phyloP scores from a whole-genome alignment of 2,113 vertebrate genomes.

The Chunga burmeisteri region DNA sequence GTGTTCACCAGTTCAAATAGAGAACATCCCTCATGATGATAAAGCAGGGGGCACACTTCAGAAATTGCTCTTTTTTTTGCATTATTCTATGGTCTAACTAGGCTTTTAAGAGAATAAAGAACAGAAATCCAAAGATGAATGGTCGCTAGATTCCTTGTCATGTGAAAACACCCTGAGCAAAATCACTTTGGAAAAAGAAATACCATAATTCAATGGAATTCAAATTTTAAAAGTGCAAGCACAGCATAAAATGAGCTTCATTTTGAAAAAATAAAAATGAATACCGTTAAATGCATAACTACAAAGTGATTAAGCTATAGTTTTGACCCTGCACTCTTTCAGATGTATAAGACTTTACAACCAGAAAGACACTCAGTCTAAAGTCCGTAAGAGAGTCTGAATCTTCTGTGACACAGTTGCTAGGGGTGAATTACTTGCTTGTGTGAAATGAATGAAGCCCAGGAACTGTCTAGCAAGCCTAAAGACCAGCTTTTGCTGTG shows the following conservation, averaged over 20 bases:
- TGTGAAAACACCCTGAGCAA: neutral
- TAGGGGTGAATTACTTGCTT: neutral
- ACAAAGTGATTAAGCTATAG: neutral
- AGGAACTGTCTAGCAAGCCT: neutral
- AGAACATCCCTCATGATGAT: neutral
- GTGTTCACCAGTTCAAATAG: neutral
- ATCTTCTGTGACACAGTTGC: fast-evolving
- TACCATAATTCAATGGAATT: neutral
- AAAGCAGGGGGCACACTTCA: neutral
- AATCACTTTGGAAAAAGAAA: neutral
- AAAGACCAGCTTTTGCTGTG: neutral
- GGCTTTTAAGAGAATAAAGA: neutral
- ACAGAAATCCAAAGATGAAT: neutral
- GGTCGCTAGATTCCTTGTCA: neutral
- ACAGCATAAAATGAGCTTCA: neutral
- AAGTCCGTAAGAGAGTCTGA: neutral
- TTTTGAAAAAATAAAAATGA: neutral
- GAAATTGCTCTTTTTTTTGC: neutral
- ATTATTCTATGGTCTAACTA: neutral
- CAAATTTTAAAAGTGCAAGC: neutral
- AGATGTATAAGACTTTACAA: neutral
- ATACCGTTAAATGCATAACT: neutral
- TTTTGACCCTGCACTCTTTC: neutral
- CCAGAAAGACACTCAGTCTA: neutral
- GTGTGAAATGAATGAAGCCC: neutral